Evolutionary conservation across 92 coral and sea anemone species (phyloP), one percentile per base, ranked within the genome.

Genomic region (Siderastrea radians): DNA sequence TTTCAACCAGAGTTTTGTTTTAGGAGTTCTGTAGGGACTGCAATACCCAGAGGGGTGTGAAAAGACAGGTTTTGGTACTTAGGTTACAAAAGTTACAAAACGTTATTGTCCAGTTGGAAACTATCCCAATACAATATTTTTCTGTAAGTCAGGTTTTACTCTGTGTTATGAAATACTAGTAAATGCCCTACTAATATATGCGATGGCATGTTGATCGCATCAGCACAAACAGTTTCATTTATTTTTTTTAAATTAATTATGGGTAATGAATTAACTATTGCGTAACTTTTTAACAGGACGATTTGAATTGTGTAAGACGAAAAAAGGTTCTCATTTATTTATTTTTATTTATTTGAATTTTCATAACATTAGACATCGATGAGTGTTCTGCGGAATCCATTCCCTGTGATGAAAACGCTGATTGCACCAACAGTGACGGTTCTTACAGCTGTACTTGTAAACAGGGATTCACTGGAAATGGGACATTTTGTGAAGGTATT

Each of bases 381-480:
- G 97, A 94, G 70, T 94, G 97, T 64, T 66, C 87, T 48, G 67
- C 55, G 48, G 84, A 64, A 10, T 2, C 80, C 16, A 53, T 76
- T n/a, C 89, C 86, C 1, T 92, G 95, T 53, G 86, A 88, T 26
- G 55, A 17, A 2, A 84, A 92, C 71, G 84, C 95, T 48, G 68
- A 66, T 3, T 92, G 98, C 48, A 70, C 75, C 50, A 94, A 92
- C 78, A 87, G 69, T 5, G 54, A 85, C 10, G 95, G 98, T 7
- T 94, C 98, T 52, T 94, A 90, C 77, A 52, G 46, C 52, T 94
- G 95, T 74, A 50, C 49, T 10, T 92, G 98, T 64, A 82, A 79
- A 16, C 78, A 58, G n/a, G 98, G 98, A 49, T 94, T 79, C 84
- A 71, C 73, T 69, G 95, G 93, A 55, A 76, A 92, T 81, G 97